Evolutionary conservation across 2,888 invertebrate species (phyloP), one percentile per base, ranked within the genome.

Genomic region (Athalia circularis): DNA sequence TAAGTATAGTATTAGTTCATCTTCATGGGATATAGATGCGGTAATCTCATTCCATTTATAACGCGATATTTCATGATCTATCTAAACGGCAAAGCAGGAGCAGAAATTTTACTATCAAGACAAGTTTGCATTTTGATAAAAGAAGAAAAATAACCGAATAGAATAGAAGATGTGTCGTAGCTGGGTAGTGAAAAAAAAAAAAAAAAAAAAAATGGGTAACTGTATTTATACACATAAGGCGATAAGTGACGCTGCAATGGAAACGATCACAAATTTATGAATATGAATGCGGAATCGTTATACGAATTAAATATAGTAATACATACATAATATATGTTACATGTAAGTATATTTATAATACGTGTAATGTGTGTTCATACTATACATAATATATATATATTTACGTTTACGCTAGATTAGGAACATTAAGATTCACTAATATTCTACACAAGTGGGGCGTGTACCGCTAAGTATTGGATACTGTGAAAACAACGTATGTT

Each of bases 341-440:
- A 15, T 61, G 43, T n/a, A 57, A 43, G 57, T 13, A 48, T 13
- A 8, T 70, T 43, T 29, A 7, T 43, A 57, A 54, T 15, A 62
- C 62, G 54, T 62, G n/a, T 29, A 29, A 8, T 8, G 13, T 62
- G 62, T 13, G 13, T 62, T 62, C 15, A 15, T 15, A 15, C 62
- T 4, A 13, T n/a, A 47, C 6, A 43, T 72, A 68, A 68, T 68
- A 11, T 29, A 68, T 29, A 68, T 52, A 52, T 68, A 68, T 68
- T 29, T 52, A 68, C 57, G 9, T 15, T 59, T 72, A 72, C 59
- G 45, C 72, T 72, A 81, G 75, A 81, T 82, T 83, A 84, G 84
- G 83, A 84, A 84, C 84, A 84, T 84, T 77, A 81, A 76, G 77
- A 80, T 80, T 80, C 81, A 82, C 77, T 78, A 82, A 80, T 78